Evolutionary conservation across 2,888 invertebrate genomes (phyloP).

Genomic region (Athetis lepigone): DNA sequence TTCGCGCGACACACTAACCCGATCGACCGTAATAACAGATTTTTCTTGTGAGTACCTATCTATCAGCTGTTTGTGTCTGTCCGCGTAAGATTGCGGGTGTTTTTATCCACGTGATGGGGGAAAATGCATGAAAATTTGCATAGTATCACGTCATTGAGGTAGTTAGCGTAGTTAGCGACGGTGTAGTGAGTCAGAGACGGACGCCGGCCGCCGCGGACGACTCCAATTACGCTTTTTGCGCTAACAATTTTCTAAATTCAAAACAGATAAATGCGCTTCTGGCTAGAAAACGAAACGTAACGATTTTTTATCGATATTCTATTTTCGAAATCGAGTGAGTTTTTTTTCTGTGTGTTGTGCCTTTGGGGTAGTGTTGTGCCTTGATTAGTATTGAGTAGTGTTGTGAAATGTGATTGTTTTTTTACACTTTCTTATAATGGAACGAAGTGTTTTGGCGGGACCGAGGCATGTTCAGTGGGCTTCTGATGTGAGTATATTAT

Average conservation of each 20-base stretch:
- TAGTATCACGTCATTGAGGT: conserved; percentile 74
- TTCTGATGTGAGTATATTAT: conserved; percentile 82
- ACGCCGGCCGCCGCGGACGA: conserved; percentile 78
- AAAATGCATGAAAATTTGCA: conserved; percentile 82
- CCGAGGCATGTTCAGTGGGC: conserved; percentile 87
- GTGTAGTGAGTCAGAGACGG: conserved; percentile 79
- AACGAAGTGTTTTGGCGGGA: conserved; percentile 86
- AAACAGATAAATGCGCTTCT: conserved; percentile 72
- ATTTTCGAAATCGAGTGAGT: conserved; percentile 70
- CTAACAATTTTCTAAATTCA: conserved; percentile 81
- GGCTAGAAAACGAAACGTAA: conserved; percentile 79
- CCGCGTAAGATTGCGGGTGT: conserved; percentile 67
- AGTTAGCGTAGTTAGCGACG: conserved; percentile 64
- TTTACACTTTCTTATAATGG: conserved; percentile 78
- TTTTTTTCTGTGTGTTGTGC: conserved; percentile 68
- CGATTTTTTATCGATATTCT: conserved; percentile 71
- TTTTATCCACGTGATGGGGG: conserved; percentile 66
- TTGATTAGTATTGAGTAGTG: conserved; percentile 70
- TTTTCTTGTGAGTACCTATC: conserved; percentile 76
- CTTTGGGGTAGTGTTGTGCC: conserved; percentile 59
- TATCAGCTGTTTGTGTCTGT: conserved; percentile 80
- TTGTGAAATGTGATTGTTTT: conserved; percentile 83
- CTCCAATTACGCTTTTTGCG: conserved; percentile 80
- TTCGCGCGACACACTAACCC: conserved; percentile 85
- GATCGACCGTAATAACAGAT: conserved; percentile 81